Conservation (phyloP, 1,140 invertebrate species). For the Drosophila parvula region DNA sequence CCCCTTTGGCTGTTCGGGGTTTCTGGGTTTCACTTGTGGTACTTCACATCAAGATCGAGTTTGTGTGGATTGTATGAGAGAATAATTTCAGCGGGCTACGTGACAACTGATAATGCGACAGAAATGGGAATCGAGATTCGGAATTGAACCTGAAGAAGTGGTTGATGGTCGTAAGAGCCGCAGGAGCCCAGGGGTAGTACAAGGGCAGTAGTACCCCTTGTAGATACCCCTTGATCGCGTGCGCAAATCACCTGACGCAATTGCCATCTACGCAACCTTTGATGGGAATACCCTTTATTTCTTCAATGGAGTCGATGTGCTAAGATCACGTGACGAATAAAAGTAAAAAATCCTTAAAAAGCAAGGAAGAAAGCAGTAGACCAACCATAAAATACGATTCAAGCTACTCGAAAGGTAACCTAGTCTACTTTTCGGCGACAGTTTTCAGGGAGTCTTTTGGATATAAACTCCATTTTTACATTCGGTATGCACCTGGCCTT, state of each 20-base stretch:
- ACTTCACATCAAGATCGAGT: conserved; percentile 54
- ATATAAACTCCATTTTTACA: too few relatives aligned
- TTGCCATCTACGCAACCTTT: conserved; percentile 30
- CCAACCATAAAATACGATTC: not conserved
- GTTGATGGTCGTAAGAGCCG: not conserved
- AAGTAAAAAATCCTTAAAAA: not conserved
- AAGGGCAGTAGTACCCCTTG: conserved; percentile 22
- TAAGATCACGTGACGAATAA: not conserved
- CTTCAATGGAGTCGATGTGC: not conserved
- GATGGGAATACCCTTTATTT: conserved; percentile 23
- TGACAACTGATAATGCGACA: conserved; percentile 44
- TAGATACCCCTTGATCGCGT: conserved; percentile 14
- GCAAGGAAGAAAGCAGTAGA: not conserved
- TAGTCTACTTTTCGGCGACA: not conserved
- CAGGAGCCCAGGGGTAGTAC: not conserved
- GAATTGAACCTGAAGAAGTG: conserved; percentile 4
- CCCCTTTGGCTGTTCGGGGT: conserved; percentile 2
- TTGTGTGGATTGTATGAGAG: conserved; percentile 1
- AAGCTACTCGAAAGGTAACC: not conserved
- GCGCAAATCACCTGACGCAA: conserved; percentile 16
- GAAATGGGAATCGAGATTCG: conserved; percentile 26
- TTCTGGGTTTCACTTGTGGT: conserved; percentile 25
- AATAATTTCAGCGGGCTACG: conserved; percentile 44
- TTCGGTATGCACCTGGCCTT: not conserved
- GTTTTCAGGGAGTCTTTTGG: too few relatives aligned